phyloP scores from a whole-genome alignment of 2,113 vertebrate genomes.

The Grammomys surdaster region DNA sequence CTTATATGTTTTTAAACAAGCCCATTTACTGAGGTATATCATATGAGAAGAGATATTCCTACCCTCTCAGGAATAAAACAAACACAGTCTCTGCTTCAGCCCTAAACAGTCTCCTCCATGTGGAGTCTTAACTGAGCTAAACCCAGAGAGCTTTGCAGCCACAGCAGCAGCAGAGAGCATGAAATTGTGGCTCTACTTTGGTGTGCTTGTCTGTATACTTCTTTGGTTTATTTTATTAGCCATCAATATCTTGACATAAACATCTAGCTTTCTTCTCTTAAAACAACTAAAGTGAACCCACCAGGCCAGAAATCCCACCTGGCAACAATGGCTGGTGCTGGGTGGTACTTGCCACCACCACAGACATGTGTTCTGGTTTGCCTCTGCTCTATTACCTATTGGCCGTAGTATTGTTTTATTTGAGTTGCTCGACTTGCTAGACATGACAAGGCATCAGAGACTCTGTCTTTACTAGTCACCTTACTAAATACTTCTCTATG shows the following conservation, averaged over 20 bases:
- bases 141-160: background rate
- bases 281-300: background rate
- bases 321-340: background rate
- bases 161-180: background rate
- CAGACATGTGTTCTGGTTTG: background rate
- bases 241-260: background rate
- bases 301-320: background rate
- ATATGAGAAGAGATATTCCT: background rate
- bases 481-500: background rate
- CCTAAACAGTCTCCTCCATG: background rate
- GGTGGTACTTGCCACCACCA: background rate
- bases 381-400: background rate
- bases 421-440: background rate
- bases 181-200: background rate
- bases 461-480: background rate
- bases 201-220: background rate
- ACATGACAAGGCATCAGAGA: background rate
- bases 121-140: background rate
- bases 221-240: background rate
- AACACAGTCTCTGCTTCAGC: background rate
- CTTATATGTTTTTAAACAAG: background rate
- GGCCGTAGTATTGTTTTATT: background rate
- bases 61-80: background rate
- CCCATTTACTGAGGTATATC: background rate
- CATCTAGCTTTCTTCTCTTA: background rate